Evolutionary conservation across 2,888 invertebrate genomes (phyloP), one percentile per base, ranked within the genome.

Genomic region (Ceriagrion tenellum): DNA sequence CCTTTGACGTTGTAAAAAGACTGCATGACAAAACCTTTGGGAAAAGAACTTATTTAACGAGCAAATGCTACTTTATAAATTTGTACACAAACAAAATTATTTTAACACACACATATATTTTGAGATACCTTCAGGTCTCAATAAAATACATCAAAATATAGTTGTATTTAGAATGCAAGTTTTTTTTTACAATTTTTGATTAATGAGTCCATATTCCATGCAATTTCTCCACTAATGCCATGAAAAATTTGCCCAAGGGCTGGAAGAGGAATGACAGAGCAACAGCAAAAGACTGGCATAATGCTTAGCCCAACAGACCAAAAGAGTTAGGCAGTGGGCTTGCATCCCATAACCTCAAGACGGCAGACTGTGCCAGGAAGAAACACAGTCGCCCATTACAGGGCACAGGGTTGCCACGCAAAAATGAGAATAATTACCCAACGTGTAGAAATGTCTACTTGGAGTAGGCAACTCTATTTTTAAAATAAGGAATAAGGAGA

Each of bases 101-200:
- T 30, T 69, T 47, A 47, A 40, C 74, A 74, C 35, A 47, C 55
- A 47, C 55, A 91, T 69, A 69, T 47, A 47, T 47, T 47, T 47
- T 10, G 26, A 69, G 69, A 26, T 69, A 69, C 35, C 69, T 69
- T 69, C 74, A n/a, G 47, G 69, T 69, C 26, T 74, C 69, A 69
- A 74, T 93, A 93, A 93, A 93, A 93, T 74, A 93, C 93, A 93
- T 69, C 69, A 93, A 93, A 93, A 93, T 93, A 93, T 93, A 93
- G 93, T 47, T 69, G 40, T 93, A 59, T 59, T 93, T 69, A 74
- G 55, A 47, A 93, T 93, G 74, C 40, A 93, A 74, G 47, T 69
- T 93, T 47, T 69, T 63, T 59, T 91, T 91, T 16, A 69, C 59
- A 93, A 74, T n/a, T 93, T 69, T 93, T 93, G 81, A 16, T 81